A percentile compares a stretch with the other conserved stretches of the same genome.
phyloP scores from a whole-genome alignment of 2,797 vertebrate species.

The Jordanella pulchra region DNA sequence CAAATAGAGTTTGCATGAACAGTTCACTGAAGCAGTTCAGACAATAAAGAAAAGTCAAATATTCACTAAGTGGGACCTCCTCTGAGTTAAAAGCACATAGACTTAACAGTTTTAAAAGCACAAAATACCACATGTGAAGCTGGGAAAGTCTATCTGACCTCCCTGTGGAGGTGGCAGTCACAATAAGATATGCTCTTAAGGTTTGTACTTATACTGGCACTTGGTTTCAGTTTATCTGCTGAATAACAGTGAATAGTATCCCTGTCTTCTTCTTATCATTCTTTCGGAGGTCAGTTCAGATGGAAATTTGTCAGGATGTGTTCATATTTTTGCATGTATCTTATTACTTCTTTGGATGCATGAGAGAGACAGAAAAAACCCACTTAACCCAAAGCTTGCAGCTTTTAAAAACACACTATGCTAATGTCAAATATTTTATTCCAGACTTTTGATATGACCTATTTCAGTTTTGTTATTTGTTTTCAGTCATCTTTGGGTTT shows the following conservation, averaged over 20 bases:
- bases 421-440: not conserved
- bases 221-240: constrained; percentile 2
- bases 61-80: constrained; percentile 38
- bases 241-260: constrained; percentile 2
- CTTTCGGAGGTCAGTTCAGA: constrained; percentile 48
- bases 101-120: not conserved
- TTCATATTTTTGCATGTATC: constrained; percentile 52
- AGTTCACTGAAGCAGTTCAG: not conserved
- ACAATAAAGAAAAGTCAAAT: constrained; percentile 27
- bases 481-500: not conserved
- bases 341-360: constrained; percentile 6
- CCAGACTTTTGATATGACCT: not conserved
- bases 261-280: constrained; percentile 1
- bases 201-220: not conserved
- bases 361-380: constrained; percentile 1
- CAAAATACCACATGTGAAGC: not conserved
- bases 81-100: constrained; percentile 12
- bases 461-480: not conserved
- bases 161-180: not conserved
- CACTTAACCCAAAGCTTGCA: not conserved
- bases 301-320: constrained; percentile 49
- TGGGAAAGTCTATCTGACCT: constrained; percentile 17
- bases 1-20: not conserved
- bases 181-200: not conserved
- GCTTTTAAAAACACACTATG: constrained; percentile 3